phyloP scores from a whole-genome alignment of 2,888 invertebrate species.

The Dioctria rufipes region DNA sequence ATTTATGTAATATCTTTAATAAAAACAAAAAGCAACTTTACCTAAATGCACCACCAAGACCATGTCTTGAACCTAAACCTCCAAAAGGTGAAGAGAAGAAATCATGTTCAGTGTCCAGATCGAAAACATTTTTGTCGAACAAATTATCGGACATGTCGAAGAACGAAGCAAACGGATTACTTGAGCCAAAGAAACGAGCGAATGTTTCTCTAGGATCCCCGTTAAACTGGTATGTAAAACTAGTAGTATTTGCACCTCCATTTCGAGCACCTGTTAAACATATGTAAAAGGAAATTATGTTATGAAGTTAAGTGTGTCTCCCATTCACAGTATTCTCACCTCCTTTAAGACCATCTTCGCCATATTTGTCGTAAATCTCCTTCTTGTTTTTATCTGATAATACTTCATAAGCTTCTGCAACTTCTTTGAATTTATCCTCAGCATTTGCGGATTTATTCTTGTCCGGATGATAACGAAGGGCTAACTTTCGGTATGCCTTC shows the following conservation, averaged over 20 bases:
- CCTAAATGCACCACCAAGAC: conserved; percentile 80
- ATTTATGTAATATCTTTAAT: neutral
- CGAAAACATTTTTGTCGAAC: conserved; percentile 78
- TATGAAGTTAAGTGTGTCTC: too few relatives aligned
- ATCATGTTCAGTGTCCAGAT: conserved; percentile 82
- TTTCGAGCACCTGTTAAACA: conserved; percentile 74
- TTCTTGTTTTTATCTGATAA: conserved; percentile 96
- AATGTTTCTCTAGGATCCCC: conserved; percentile 98
- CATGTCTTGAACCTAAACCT: conserved; percentile 79
- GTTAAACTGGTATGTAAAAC: conserved; percentile 90
- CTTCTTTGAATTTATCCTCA: conserved; percentile 96
- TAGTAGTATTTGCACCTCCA: conserved; percentile 75
- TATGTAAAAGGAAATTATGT: neutral
- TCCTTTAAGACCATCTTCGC: conserved; percentile 94
- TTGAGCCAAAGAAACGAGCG: conserved; percentile 97
- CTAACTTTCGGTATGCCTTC: conserved; percentile 96
- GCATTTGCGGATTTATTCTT: conserved; percentile 97
- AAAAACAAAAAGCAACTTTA: conserved; percentile 58
- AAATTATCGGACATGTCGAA: conserved; percentile 81
- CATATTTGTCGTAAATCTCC: conserved; percentile 93
- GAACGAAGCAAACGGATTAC: conserved; percentile 93
- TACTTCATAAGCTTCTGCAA: conserved; percentile 98
- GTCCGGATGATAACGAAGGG: conserved; percentile 98
- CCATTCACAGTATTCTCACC: conserved; percentile 68
- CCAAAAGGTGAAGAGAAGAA: conserved; percentile 86